phyloP scores from a whole-genome alignment of 2,113 vertebrate species.

The Sminthopsis crassicaudata region DNA sequence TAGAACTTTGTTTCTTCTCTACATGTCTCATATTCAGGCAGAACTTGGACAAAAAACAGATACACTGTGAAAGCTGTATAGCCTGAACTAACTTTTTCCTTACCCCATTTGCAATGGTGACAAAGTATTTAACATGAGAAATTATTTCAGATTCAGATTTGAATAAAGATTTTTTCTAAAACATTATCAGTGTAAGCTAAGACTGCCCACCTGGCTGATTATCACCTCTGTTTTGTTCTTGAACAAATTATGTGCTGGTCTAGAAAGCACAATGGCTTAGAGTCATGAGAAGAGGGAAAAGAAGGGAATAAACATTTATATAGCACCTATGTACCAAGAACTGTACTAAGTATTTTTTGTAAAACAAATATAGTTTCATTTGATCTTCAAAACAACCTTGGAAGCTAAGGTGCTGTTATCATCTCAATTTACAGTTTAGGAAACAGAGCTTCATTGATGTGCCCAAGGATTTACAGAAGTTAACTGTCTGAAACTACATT shows the following conservation, averaged over 20 bases:
- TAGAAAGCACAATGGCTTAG: background rate
- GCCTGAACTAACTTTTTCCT: background rate
- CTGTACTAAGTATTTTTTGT: background rate
- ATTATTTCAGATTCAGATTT: background rate
- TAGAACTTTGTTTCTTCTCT: background rate
- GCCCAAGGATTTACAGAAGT: background rate
- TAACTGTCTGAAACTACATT: background rate
- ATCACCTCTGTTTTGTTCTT: background rate
- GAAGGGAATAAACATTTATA: background rate
- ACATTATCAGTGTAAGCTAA: background rate
- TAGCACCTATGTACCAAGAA: background rate
- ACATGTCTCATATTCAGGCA: background rate
- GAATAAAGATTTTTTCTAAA: background rate
- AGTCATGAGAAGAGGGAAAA: background rate
- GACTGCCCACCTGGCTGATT: background rate
- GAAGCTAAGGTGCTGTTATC: background rate
- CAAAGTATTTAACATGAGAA: background rate
- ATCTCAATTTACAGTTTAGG: background rate
- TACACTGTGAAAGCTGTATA: background rate
- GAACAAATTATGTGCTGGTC: background rate
- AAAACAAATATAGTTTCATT: background rate
- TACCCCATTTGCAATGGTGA: background rate
- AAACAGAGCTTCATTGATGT: background rate
- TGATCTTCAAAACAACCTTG: background rate
- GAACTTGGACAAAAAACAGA: background rate